Conservation (phyloP, 2,888 invertebrate species). For the Smittia aterrima region DNA sequence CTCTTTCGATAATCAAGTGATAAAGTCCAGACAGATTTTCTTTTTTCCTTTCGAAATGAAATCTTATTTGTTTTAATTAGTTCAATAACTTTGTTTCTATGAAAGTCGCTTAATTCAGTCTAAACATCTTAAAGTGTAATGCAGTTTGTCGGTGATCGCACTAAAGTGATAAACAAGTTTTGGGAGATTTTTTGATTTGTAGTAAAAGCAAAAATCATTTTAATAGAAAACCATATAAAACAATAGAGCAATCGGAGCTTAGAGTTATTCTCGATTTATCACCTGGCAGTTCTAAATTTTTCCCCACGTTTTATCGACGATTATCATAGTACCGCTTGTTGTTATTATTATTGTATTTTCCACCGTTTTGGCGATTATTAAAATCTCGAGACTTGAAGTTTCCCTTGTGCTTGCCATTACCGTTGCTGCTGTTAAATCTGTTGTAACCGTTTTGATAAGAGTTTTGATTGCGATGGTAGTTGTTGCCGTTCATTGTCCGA, state of each 20-base stretch:
- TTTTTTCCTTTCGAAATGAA: not conserved
- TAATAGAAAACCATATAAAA: not conserved
- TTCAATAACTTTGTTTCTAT: not conserved
- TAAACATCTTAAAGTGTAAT: slow-evolving; percentile 11
- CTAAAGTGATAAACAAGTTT: too few species aligned
- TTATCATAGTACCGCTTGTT: not conserved
- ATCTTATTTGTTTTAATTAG: not conserved
- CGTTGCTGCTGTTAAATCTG: not conserved
- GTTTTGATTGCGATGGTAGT: slow-evolving; percentile 48
- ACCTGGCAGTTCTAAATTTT: not conserved
- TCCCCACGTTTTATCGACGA: not conserved
- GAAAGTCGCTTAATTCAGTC: slow-evolving; percentile 21
- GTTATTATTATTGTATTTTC: not conserved
- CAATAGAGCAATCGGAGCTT: not conserved
- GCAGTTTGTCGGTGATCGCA: too few species aligned
- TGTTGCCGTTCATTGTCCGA: slow-evolving; percentile 51
- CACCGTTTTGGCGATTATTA: not conserved
- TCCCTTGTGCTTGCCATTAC: not conserved
- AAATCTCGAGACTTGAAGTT: not conserved
- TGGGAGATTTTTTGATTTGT: not conserved
- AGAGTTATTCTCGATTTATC: not conserved
- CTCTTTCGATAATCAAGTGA: not conserved
- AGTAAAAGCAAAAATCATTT: not conserved
- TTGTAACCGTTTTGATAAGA: slow-evolving; percentile 10
- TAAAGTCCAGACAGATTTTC: not conserved